Evolutionary conservation across 2,888 invertebrate species (phyloP).

Genomic region (Bhutanitis thaidina): DNA sequence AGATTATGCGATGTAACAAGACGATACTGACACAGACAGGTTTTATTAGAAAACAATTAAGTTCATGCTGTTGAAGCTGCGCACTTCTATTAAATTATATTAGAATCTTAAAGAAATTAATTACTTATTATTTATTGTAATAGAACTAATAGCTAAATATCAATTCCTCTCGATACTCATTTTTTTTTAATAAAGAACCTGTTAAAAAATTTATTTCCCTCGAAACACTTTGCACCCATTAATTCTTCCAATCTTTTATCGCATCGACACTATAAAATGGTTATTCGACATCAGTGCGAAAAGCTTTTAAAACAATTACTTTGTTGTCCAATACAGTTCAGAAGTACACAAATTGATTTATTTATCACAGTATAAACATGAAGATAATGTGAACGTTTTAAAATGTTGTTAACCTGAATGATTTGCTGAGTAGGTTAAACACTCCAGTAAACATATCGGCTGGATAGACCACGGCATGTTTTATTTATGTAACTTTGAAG

Average conservation of each 20-base stretch:
- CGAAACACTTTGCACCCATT: conserved; percentile 3
- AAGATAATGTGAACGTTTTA: conserved; percentile 10
- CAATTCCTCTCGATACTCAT: too few species aligned
- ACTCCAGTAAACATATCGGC: conserved; percentile 32
- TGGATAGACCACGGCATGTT: conserved; percentile 47
- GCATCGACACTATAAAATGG: conserved; percentile 36
- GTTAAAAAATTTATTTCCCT: conserved; percentile 2
- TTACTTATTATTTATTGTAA: too few species aligned
- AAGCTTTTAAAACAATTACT: conserved; percentile 71
- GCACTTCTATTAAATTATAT: too few species aligned
- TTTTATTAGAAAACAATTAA: too few species aligned
- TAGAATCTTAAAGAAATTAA: too few species aligned
- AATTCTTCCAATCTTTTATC: conserved; percentile 23
- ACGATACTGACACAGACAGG: too few species aligned
- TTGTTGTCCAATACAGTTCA: conserved; percentile 39
- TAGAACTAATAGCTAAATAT: too few species aligned
- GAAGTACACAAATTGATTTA: conserved; percentile 43
- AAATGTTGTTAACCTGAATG: conserved; percentile 28
- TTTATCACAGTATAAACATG: conserved; percentile 22
- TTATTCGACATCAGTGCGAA: conserved; percentile 42
- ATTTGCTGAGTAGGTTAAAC: conserved; percentile 29
- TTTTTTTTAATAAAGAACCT: too few species aligned
- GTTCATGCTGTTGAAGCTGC: too few species aligned
- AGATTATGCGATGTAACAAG: too few species aligned
- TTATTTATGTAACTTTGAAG: conserved; percentile 73